These are phyloP conservation scores for Plodia interpunctella DNA, from an alignment of 1,140 invertebrate genomes.

Conservation along the genomic window DNA sequence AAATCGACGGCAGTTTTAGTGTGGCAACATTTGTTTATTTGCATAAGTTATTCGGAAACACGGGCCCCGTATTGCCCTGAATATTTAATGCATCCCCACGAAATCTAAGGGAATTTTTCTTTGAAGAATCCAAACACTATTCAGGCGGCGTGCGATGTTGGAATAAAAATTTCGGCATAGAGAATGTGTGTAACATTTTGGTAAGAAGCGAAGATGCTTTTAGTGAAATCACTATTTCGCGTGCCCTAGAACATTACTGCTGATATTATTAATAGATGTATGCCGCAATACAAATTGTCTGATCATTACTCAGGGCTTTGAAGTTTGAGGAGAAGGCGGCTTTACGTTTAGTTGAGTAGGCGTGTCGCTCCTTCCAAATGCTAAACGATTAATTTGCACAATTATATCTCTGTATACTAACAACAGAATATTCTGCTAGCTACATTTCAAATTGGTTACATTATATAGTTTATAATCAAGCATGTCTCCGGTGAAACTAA, in stretches of 20 bases:
- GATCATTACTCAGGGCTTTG: constrained; percentile 29
- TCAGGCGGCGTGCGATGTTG: constrained; percentile 27
- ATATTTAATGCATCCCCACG: constrained; percentile 41
- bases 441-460: background rate
- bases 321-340: constrained; percentile 14
- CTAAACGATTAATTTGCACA: background rate
- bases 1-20: constrained; percentile 30
- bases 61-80: constrained; percentile 34
- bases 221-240: constrained; percentile 50
- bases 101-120: constrained; percentile 41
- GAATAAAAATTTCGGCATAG: constrained; percentile 38
- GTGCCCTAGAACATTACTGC: constrained; percentile 38
- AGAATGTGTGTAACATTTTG: constrained; percentile 31
- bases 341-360: constrained; percentile 1
- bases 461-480: background rate
- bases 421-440: background rate
- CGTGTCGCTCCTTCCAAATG: background rate
- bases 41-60: constrained; percentile 50
- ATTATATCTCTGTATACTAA: background rate
- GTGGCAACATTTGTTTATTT: constrained; percentile 47
- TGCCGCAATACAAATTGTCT: constrained; percentile 32
- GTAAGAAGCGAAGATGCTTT: constrained; percentile 32
- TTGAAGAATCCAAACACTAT: constrained; percentile 38
- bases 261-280: constrained; percentile 33
- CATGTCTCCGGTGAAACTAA: too few relatives aligned